Evolutionary conservation across 2,113 vertebrate species (phyloP).

Genomic region (Protobothrops flavoviridis): DNA sequence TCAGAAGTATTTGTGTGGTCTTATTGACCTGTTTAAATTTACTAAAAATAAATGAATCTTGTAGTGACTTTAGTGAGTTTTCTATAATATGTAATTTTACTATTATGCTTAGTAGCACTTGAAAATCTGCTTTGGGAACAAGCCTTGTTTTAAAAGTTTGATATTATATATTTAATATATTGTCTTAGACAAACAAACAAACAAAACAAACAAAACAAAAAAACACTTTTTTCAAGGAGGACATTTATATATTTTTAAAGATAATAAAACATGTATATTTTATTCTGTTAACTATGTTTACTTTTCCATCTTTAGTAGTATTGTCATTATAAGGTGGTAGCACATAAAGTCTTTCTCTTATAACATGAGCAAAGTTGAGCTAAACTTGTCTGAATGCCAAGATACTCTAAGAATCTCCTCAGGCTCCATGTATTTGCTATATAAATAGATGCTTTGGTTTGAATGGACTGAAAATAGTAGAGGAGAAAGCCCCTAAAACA

Average conservation of each 20-base stretch:
- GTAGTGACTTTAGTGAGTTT: not conserved
- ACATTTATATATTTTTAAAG: not conserved
- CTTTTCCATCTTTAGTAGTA: not conserved
- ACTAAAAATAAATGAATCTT: not conserved
- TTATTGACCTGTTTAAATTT: not conserved
- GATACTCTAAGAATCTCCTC: not conserved
- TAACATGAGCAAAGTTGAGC: not conserved
- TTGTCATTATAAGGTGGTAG: not conserved
- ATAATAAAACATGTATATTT: not conserved
- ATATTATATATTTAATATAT: not conserved
- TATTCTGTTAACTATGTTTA: not conserved
- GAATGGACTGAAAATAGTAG: not conserved
- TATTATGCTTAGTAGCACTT: not conserved
- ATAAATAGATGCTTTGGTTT: not conserved
- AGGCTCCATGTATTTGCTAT: not conserved
- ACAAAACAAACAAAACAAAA: not conserved
- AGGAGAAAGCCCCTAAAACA: not conserved
- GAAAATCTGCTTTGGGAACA: not conserved
- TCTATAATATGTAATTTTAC: not conserved
- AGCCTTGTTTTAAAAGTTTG: not conserved
- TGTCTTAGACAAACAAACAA: not conserved
- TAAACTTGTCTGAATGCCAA: not conserved
- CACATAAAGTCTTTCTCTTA: not conserved
- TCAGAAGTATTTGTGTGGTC: constrained; percentile 3
- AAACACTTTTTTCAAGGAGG: not conserved